phyloP scores from a whole-genome alignment of 2,797 vertebrate species.

The Jordanella pulchra region DNA sequence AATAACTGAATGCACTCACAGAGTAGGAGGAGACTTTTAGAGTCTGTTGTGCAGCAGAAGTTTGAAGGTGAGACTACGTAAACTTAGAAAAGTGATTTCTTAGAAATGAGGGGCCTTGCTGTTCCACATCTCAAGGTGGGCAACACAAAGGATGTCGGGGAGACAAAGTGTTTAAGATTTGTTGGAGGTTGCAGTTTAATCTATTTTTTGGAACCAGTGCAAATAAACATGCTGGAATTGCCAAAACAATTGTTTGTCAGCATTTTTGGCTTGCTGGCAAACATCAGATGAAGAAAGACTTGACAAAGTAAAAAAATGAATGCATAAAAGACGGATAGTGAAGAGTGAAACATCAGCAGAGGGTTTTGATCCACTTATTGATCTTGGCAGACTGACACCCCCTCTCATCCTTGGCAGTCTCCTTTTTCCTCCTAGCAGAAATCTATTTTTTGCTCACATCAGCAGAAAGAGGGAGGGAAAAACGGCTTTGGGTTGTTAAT shows the following conservation, averaged over 20 bases:
- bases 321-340: conserved; percentile 66
- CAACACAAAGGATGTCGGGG: conserved; percentile 14
- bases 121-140: conserved; percentile 27
- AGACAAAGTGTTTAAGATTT: conserved; percentile 42
- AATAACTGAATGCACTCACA: not conserved
- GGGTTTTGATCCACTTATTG: conserved; percentile 78
- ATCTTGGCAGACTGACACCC: conserved; percentile 77
- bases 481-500: conserved; percentile 47
- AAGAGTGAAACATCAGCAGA: conserved; percentile 75
- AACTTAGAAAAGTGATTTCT: conserved; percentile 15
- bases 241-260: conserved; percentile 75
- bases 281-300: conserved; percentile 66
- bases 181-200: conserved; percentile 39
- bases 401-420: conserved; percentile 70
- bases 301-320: conserved; percentile 67
- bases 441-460: conserved; percentile 66
- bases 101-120: not conserved
- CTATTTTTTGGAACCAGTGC: conserved; percentile 45
- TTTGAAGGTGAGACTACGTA: conserved; percentile 21
- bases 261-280: conserved; percentile 66
- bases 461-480: conserved; percentile 59
- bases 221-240: conserved; percentile 67
- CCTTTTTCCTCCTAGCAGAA: conserved; percentile 59
- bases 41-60: conserved; percentile 24
- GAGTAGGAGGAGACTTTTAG: conserved; percentile 34